These are phyloP conservation scores for Cygnus olor DNA, from an alignment of 2,797 vertebrate species.

Conservation along the genomic window DNA sequence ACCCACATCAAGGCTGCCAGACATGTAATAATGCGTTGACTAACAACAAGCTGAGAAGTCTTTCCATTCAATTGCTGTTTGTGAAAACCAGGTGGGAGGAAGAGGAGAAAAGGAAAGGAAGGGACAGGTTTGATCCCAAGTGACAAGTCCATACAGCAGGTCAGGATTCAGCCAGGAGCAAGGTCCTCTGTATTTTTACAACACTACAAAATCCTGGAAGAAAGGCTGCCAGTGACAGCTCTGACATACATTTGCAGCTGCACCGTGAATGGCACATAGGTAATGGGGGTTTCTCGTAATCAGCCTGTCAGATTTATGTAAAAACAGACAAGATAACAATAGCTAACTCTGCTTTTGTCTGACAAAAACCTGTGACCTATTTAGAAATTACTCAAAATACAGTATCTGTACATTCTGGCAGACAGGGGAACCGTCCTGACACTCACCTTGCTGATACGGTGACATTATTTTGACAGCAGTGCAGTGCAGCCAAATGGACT, in stretches of 20 bases:
- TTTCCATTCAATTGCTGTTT: background rate
- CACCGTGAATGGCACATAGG: background rate
- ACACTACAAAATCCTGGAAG: background rate
- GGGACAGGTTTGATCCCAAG: background rate
- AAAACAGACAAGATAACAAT: background rate
- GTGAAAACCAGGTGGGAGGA: background rate
- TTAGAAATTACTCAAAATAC: background rate
- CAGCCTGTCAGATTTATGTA: background rate
- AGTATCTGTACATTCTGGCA: background rate
- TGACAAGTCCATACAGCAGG: background rate
- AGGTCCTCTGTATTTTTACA: too few relatives aligned
- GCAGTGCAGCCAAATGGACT: background rate
- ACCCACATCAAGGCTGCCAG: too few relatives aligned
- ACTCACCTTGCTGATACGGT: background rate
- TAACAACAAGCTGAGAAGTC: background rate
- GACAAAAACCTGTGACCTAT: background rate
- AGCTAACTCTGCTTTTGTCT: background rate
- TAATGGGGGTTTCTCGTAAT: background rate
- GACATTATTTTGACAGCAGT: background rate
- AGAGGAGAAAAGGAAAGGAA: background rate
- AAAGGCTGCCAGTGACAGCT: background rate
- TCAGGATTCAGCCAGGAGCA: background rate
- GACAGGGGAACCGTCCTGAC: background rate
- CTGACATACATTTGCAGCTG: accelerated
- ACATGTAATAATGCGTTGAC: too few relatives aligned